Evolutionary conservation across 2,113 vertebrate genomes (phyloP), one percentile per base, ranked within the genome.

Genomic region (Lates calcarifer): DNA sequence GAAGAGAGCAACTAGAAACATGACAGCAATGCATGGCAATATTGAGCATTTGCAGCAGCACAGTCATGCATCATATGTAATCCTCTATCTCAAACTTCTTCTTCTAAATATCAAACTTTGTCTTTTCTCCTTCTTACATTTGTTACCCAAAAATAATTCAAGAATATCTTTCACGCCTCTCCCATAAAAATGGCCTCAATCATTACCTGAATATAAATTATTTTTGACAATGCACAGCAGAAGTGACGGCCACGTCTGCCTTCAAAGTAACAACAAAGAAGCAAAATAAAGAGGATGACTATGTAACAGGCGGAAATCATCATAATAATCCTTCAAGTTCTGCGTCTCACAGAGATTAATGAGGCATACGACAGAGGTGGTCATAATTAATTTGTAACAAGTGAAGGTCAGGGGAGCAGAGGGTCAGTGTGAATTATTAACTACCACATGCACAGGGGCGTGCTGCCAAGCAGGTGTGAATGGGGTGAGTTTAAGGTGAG

Each of bases 371-470:
- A 83, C 57, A 41, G 68, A 86, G 83, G 76, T 83, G 84, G 61
- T 91, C 75, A 87, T 91, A 80, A 92, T 90, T 87, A 84, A 92
- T 91, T 88, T 8, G 69, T 87, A 86, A 82, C 81, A 79, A 91
- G 53, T 77, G 81, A 92, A 94, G 92, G 88, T 91, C 84, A 91
- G 70, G 68, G 74, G 81, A 85, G 85, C 84, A 81, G 77, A 77
- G 89, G 92, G 87, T 92, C 89, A 92, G 56, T 58, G 69, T 94
- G 75, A 91, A 91, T 93, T 91, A 94, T 91, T 91, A 92, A 93
- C 72, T 51, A 79, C 49, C 70, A 53, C 20, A 66, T 90, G 71
- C 69, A 63, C 69, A 66, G 43, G 55, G 85, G 80, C 37, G 5
- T 14, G 3, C 39, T 86, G 79, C 81, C 77, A 84, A 80, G 73